Percentiles rank a stretch among this genome's conserved stretches.
These are phyloP conservation scores for Maniola jurtina DNA, from an alignment of 1,140 invertebrate species.

Conservation along the genomic window DNA sequence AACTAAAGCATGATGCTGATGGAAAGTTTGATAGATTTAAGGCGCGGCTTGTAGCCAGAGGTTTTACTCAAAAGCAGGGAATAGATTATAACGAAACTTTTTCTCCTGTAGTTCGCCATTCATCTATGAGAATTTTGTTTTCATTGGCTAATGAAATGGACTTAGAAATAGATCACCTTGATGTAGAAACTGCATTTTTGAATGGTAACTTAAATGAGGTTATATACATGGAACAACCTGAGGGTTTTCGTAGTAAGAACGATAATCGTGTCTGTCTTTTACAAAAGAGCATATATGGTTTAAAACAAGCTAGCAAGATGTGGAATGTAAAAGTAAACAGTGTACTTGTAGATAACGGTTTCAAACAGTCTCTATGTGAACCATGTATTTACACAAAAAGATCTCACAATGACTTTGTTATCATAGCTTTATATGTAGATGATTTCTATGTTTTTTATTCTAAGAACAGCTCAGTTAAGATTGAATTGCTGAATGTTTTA, in stretches of 20 bases:
- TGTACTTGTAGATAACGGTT: constrained; percentile 6
- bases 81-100: constrained; percentile 37
- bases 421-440: constrained; percentile 20
- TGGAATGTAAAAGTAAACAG: constrained; percentile 13
- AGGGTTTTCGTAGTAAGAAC: not conserved
- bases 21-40: constrained; percentile 29
- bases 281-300: constrained; percentile 13
- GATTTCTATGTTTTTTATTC: constrained; percentile 15
- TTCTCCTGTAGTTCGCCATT: constrained; percentile 33
- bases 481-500: constrained; percentile 5
- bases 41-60: constrained; percentile 34
- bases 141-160: not conserved
- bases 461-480: not conserved
- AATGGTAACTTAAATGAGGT: not conserved
- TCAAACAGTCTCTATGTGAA: constrained; percentile 2
- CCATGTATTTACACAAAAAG: constrained; percentile 14
- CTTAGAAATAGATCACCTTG: not conserved
- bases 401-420: not conserved
- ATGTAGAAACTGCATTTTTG: not conserved
- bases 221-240: not conserved
- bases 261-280: not conserved
- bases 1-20: constrained; percentile 28
- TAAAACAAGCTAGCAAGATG: constrained; percentile 9
- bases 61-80: constrained; percentile 30
- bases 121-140: constrained; percentile 28